A percentile compares a stretch with the other conserved stretches of the same genome.
Conservation (phyloP, 2,888 invertebrate species). For the Stictocephala bisonia region DNA sequence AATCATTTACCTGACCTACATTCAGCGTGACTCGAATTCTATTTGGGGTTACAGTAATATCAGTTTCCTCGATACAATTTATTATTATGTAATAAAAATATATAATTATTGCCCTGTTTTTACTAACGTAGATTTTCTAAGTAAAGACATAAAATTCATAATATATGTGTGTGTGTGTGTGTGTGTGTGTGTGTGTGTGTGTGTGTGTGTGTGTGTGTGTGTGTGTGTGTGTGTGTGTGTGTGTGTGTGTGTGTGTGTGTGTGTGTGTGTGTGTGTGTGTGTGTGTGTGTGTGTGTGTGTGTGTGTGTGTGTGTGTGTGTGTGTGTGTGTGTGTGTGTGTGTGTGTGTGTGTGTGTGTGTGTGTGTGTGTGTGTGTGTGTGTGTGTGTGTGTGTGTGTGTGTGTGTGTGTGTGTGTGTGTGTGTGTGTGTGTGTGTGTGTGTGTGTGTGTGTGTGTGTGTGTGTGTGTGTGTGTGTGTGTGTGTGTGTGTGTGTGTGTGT, state of each 20-base stretch:
- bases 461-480: too few species aligned
- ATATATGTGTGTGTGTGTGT: neutral
- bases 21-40: too few species aligned
- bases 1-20: too few species aligned
- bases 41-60: too few species aligned
- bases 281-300: conserved; percentile 9
- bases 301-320: conserved; percentile 2
- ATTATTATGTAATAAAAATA: too few species aligned
- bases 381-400: conserved; percentile 13
- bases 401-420: neutral
- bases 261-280: conserved; percentile 13
- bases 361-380: conserved; percentile 13
- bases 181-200: conserved; percentile 29
- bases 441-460: neutral
- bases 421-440: neutral
- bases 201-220: neutral
- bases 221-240: conserved; percentile 13
- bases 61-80: too few species aligned
- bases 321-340: conserved; percentile 6
- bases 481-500: neutral
- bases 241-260: conserved; percentile 13
- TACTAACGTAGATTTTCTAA: too few species aligned
- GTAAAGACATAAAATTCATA: too few species aligned
- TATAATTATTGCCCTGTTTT: too few species aligned
- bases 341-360: conserved; percentile 9